Conservation (phyloP, 1,140 invertebrate genomes). For the Oryctes rhinoceros region DNA sequence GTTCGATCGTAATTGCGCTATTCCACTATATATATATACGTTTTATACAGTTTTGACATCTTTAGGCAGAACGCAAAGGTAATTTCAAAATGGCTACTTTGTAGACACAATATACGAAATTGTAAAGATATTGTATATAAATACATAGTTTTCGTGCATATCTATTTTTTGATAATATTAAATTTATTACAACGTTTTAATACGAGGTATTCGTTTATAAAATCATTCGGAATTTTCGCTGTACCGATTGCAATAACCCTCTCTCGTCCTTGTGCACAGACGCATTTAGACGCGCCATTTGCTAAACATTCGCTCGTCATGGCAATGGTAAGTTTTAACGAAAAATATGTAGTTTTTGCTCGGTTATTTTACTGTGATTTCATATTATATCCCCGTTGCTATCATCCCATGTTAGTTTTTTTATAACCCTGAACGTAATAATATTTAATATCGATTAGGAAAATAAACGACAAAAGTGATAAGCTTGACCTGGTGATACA, state of each 20-base stretch:
- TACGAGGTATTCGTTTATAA: constrained; percentile 11
- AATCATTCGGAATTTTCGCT: constrained; percentile 15
- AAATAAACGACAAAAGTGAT: constrained; percentile 40
- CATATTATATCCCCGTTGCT: constrained; percentile 16
- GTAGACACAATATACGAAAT: constrained; percentile 25
- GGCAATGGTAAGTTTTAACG: constrained; percentile 60
- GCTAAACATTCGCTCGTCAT: constrained; percentile 61
- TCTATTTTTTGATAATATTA: constrained; percentile 38
- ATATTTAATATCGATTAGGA: constrained; percentile 38
- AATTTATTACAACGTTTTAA: constrained; percentile 34
- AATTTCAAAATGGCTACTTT: constrained; percentile 34
- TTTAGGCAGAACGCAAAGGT: constrained; percentile 23
- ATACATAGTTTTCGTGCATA: constrained; percentile 34
- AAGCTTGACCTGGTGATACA: constrained; percentile 41
- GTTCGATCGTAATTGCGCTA: constrained; percentile 20
- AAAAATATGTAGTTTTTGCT: constrained; percentile 17
- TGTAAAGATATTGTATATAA: constrained; percentile 32
- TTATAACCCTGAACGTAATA: not conserved
- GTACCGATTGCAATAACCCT: constrained; percentile 33
- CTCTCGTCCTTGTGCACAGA: constrained; percentile 55
- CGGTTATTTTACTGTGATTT: not conserved
- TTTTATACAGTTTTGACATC: constrained; percentile 29
- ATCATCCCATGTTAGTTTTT: constrained; percentile 36
- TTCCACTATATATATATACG: not conserved
- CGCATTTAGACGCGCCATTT: constrained; percentile 60